Percentiles rank a stretch among this genome's conserved stretches.
Evolutionary conservation across 1,140 invertebrate species (phyloP).

Genomic region (Whitmania pigra): DNA sequence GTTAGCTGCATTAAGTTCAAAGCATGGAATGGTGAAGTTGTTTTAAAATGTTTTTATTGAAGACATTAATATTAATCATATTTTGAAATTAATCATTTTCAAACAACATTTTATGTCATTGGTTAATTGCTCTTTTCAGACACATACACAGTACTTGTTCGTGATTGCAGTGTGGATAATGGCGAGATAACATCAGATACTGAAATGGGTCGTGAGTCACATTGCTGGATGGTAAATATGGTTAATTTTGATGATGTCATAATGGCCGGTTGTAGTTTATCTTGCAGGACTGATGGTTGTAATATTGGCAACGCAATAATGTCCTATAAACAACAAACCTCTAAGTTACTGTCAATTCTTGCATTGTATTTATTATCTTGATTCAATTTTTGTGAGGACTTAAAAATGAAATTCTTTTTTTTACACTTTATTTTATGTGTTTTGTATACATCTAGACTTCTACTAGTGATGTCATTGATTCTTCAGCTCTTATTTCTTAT

Average conservation of each 20-base stretch:
- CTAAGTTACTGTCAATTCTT: not conserved
- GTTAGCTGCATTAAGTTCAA: constrained; percentile 78
- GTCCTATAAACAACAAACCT: no score
- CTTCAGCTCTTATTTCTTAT: no score
- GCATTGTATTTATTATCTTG: not conserved
- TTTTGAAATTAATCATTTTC: no score
- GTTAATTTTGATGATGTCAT: constrained; percentile 31
- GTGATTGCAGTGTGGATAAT: constrained; percentile 48
- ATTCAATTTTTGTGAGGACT: not conserved
- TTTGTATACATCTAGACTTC: no score
- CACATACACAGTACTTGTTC: constrained; percentile 35
- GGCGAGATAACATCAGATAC: constrained; percentile 37
- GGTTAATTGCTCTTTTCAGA: not conserved
- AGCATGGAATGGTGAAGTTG: constrained; percentile 31
- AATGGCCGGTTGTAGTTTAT: constrained; percentile 47
- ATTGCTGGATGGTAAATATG: constrained; percentile 36
- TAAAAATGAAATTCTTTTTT: not conserved
- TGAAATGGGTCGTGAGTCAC: constrained; percentile 35
- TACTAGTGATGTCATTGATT: no score
- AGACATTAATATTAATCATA: not conserved
- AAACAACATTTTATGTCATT: no score
- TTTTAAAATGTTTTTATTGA: not conserved
- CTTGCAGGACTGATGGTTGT: constrained; percentile 48
- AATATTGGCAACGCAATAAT: constrained; percentile 34
- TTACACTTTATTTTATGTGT: no score